phyloP scores from a whole-genome alignment of 2,888 invertebrate species.

The Dastarcus helophoroides region DNA sequence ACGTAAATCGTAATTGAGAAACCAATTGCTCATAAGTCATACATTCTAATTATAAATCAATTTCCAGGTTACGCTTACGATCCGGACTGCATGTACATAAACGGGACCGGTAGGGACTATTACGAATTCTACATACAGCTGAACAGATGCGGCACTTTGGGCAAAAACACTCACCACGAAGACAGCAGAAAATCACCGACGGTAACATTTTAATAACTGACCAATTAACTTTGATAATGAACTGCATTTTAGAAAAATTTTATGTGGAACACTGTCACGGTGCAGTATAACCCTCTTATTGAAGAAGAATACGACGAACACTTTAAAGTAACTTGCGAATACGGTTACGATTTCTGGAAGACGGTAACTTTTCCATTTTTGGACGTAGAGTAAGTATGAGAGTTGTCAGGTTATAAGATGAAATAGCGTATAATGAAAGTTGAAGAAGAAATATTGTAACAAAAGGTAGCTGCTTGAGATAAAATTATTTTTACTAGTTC shows the following conservation, averaged over 20 bases:
- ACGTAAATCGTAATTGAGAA: no score
- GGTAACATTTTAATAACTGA: slow-evolving; percentile 38
- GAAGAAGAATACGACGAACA: slow-evolving; percentile 92
- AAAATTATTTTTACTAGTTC: no score
- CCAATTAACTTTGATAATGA: not conserved
- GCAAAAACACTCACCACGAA: slow-evolving; percentile 76
- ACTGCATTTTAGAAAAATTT: slow-evolving; percentile 63
- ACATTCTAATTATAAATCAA: no score
- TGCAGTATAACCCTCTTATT: slow-evolving; percentile 85
- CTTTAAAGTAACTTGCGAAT: slow-evolving; percentile 92
- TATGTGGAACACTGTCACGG: slow-evolving; percentile 95
- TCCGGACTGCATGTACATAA: slow-evolving; percentile 89
- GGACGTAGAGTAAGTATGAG: slow-evolving; percentile 85
- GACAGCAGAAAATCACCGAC: slow-evolving; percentile 78
- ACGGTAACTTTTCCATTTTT: slow-evolving; percentile 90
- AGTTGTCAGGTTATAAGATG: no score
- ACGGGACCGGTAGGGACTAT: slow-evolving; percentile 81
- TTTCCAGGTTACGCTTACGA: slow-evolving; percentile 79
- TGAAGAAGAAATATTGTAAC: no score
- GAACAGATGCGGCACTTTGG: slow-evolving; percentile 83
- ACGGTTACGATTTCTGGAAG: slow-evolving; percentile 94
- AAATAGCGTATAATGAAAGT: no score
- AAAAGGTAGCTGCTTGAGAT: no score
- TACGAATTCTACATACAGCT: slow-evolving; percentile 90
- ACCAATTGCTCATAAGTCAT: no score